Percentiles rank a stretch among this genome's conserved stretches.
Evolutionary conservation across 2,888 invertebrate genomes (phyloP).

Genomic region (Brachyptera risi): DNA sequence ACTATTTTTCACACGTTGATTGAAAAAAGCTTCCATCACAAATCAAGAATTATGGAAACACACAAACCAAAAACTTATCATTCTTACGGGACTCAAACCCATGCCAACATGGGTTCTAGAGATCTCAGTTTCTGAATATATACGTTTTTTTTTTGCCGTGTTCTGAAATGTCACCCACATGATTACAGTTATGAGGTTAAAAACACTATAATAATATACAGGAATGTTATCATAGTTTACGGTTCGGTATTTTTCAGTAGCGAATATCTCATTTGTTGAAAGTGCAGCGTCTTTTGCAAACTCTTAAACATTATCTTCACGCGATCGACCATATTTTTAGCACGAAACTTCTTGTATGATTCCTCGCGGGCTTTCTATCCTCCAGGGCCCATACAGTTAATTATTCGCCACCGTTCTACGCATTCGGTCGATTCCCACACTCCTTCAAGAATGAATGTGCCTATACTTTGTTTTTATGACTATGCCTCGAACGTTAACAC

Average conservation of each 20-base stretch:
- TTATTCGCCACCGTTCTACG: constrained; percentile 8
- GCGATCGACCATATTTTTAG: neutral
- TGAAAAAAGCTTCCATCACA: too few species aligned
- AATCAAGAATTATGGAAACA: too few species aligned
- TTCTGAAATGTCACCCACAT: neutral
- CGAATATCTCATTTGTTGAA: too few species aligned
- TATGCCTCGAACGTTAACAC: constrained; percentile 1
- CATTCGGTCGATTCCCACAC: neutral
- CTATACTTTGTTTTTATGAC: constrained; percentile 10
- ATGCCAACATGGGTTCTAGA: too few species aligned
- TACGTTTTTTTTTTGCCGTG: too few species aligned
- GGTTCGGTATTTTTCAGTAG: too few species aligned
- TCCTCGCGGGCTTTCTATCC: neutral
- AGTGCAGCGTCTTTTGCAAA: neutral
- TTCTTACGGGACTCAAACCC: too few species aligned
- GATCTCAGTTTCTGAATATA: too few species aligned
- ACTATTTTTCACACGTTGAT: too few species aligned
- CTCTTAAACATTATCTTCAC: neutral
- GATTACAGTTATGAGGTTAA: too few species aligned
- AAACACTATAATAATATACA: neutral
- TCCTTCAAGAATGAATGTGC: neutral
- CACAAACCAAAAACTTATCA: too few species aligned
- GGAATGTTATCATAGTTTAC: too few species aligned
- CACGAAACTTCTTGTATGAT: neutral
- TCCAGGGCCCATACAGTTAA: constrained; percentile 3